Evolutionary conservation across 2,797 vertebrate species (phyloP).

Genomic region (Megalops cyprinoides): DNA sequence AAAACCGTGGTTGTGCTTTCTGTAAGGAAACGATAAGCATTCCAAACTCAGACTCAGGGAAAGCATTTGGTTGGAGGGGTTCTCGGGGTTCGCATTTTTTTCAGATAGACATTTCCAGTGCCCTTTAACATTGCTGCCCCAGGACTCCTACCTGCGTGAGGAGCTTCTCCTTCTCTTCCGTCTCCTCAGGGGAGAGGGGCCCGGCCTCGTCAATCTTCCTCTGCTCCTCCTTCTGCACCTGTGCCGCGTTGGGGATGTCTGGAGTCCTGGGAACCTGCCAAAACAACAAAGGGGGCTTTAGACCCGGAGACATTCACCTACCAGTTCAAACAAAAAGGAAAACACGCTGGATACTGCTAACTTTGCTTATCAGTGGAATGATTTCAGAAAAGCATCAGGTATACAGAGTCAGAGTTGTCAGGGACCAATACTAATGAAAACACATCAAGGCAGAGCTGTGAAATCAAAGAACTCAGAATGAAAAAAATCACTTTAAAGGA

Average conservation of each 20-base stretch:
- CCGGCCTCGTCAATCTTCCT: constrained; percentile 97
- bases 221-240: constrained; percentile 95
- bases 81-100: too few relatives aligned
- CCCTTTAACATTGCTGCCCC: too few relatives aligned
- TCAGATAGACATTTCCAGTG: too few relatives aligned
- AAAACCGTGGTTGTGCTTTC: too few relatives aligned
- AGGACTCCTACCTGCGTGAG: constrained; percentile 86
- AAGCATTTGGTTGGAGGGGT: too few relatives aligned
- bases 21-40: too few relatives aligned
- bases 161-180: constrained; percentile 97
- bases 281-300: too few relatives aligned
- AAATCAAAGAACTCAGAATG: not conserved
- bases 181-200: constrained; percentile 92
- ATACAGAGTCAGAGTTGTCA: not conserved
- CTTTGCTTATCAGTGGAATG: not conserved
- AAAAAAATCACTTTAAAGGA: not conserved
- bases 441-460: not conserved
- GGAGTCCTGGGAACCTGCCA: constrained; percentile 94
- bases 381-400: not conserved
- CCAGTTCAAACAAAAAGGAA: too few relatives aligned
- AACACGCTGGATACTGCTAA: constrained; percentile 9
- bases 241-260: constrained; percentile 91
- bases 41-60: too few relatives aligned
- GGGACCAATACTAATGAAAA: not conserved
- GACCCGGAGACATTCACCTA: too few relatives aligned